Base-by-base conservation (phyloP, 2,888 invertebrate species). In the Leucophenga montana region DNA sequence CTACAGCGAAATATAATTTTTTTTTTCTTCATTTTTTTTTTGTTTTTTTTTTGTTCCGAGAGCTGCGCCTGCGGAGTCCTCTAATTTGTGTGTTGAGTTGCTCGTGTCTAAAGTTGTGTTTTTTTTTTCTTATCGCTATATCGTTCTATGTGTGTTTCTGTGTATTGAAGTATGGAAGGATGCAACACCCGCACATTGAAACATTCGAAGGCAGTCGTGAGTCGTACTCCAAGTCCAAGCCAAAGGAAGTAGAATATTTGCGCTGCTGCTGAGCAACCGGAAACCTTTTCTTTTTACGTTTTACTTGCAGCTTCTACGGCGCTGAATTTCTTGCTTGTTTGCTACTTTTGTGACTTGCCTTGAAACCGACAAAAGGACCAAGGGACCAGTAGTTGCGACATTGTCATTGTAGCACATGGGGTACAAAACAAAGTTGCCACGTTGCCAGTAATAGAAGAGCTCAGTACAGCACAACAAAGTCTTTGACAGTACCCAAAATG, bases 21-120 rank as follows among this genome's bases (percentile, higher is more conserved):
- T 50, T 50, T 50, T 50, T n/a, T n/a, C n/a, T n/a, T n/a, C n/a
- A n/a, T n/a, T n/a, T n/a, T n/a, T n/a, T n/a, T n/a, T n/a, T n/a
- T n/a, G n/a, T n/a, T n/a, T 8, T n/a, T 50, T 50, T 16, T 50
- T n/a, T 50, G 50, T 50, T 50, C 16, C 14, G 14, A 59, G 67
- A 64, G 53, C 69, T 54, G 61, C 74, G 74, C 73, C 72, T 67
- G 76, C 70, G 72, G 78, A 81, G 80, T 82, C 80, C 77, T 80
- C 77, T 81, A 79, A 84, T 84, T 82, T 84, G 83, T 83, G 85
- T 80, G n/a, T 79, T 80, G 83, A 82, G 85, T 78, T 84, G 68
- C 77, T 76, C 74, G 73, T 80, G 83, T 80, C 79, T 81, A 70
- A 75, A 64, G 62, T 46, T 48, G 62, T 64, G 39, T 70, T 61